Percentiles rank a stretch among this genome's conserved stretches.
Conservation (phyloP, 1,140 invertebrate species). For the Philotrypesis tridentata region DNA sequence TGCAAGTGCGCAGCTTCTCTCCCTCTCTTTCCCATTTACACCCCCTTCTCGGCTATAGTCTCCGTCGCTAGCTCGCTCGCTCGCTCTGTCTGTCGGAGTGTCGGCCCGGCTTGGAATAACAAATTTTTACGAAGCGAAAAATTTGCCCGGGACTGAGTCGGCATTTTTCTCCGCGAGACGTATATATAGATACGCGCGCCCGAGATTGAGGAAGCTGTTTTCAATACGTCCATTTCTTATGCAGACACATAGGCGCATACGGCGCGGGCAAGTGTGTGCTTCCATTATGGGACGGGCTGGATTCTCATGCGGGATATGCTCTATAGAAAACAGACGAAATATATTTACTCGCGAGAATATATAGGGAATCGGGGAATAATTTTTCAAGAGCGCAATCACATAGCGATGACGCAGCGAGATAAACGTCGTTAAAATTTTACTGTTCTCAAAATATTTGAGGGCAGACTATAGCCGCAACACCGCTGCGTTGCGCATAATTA, state of each 20-base stretch:
- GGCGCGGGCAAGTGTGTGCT: background rate
- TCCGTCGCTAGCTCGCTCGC: background rate
- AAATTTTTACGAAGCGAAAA: background rate
- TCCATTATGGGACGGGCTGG: background rate
- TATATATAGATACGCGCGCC: background rate
- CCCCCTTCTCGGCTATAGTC: background rate
- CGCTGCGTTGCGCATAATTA: too few relatives aligned
- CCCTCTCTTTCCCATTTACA: constrained; percentile 12
- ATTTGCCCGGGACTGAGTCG: background rate
- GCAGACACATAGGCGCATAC: too few relatives aligned
- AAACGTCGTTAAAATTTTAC: too few relatives aligned
- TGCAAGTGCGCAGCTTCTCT: constrained; percentile 38
- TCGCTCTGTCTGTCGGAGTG: background rate
- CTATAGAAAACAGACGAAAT: background rate
- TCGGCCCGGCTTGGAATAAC: background rate
- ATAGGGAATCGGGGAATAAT: too few relatives aligned
- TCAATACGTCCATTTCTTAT: background rate
- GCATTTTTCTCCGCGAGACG: background rate
- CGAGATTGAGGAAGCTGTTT: background rate
- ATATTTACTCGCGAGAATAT: too few relatives aligned
- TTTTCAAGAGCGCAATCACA: too few relatives aligned
- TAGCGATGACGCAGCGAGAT: too few relatives aligned
- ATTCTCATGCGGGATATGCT: background rate
- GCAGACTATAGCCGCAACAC: too few relatives aligned
- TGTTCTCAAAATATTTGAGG: too few relatives aligned